Base-by-base conservation (phyloP, 2,888 invertebrate species). In the Prosopocoilus inquinatus region DNA sequence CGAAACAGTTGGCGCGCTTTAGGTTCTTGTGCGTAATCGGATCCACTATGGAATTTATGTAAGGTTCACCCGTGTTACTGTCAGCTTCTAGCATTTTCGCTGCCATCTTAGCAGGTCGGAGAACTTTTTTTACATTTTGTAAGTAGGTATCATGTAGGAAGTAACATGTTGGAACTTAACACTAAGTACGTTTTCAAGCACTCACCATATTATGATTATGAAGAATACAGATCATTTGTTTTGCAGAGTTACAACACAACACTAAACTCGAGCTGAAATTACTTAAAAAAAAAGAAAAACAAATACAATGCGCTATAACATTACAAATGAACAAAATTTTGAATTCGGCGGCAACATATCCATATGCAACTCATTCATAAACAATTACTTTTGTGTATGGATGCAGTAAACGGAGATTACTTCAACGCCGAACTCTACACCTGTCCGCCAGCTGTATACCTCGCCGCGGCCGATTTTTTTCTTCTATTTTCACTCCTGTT, bases 311-410 rank as follows among this genome's bases (percentile, higher is more conserved):
- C 20, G 20, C 20, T 28, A 3, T 5, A 28, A 28, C 7, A 28
- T 28, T 28, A 28, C 2, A 28, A 33, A 44, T 12, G 13, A 34
- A 47, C 28, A 16, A 53, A 35, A 32, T 15, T 55, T 56, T 69
- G 67, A 71, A 71, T 69, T 68, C 60, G 69, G 70, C 70, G 70
- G 68, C 60, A 66, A 60, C 61, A 65, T 57, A 45, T 55, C 64
- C 64, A 60, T 67, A 69, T 67, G 65, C 67, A 67, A 66, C 64
- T 60, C 64, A 67, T 59, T 72, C 67, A 72, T 74, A 73, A 72
- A 74, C 73, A 73, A 73, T 73, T 39, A 50, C 20, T 28, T 28
- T 28, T 28, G 20, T 28, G 20, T 28, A 28, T 5, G 7, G 20
- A 28, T 28, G 20, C 20, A 28, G 1, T 28, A 28, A 28, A 4